A percentile compares a stretch with the other conserved stretches of the same genome.
Evolutionary conservation across 2,888 invertebrate genomes (phyloP).

Genomic region (Dascillus cervinus): DNA sequence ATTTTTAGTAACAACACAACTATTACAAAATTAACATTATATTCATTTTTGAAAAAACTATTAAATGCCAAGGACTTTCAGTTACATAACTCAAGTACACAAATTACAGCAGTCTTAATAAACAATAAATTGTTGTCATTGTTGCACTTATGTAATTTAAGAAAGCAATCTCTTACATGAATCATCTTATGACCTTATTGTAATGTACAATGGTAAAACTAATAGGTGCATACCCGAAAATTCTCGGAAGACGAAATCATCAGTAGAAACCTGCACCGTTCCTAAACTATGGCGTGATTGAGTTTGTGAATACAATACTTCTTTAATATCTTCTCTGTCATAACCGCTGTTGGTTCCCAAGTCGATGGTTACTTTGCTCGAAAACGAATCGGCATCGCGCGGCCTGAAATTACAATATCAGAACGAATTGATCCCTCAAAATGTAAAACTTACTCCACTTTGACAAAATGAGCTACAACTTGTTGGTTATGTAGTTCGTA

Average conservation of each 20-base stretch:
- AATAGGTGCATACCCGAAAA: constrained; percentile 45
- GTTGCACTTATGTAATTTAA: too few relatives aligned
- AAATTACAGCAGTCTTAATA: too few relatives aligned
- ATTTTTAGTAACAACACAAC: too few relatives aligned
- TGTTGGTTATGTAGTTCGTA: constrained; percentile 49
- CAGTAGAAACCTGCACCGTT: constrained; percentile 46
- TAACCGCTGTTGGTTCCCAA: constrained; percentile 54
- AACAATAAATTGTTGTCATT: too few relatives aligned
- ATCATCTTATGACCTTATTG: neutral
- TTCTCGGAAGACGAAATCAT: constrained; percentile 53
- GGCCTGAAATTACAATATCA: too few relatives aligned
- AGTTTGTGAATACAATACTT: constrained; percentile 52
- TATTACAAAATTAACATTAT: too few relatives aligned
- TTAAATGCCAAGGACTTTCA: too few relatives aligned
- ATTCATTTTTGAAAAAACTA: too few relatives aligned
- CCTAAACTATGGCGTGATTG: constrained; percentile 47
- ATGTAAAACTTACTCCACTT: constrained; percentile 56
- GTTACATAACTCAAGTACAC: too few relatives aligned
- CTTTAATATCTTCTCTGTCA: constrained; percentile 44
- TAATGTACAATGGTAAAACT: neutral
- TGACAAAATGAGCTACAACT: constrained; percentile 56
- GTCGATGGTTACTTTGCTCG: constrained; percentile 60
- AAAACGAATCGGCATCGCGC: constrained; percentile 46
- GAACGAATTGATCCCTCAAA: too few relatives aligned
- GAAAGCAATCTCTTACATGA: constrained; percentile 4